These are phyloP conservation scores for Lichenostomus cassidix DNA, from an alignment of 2,113 vertebrate species.

Conservation along the genomic window DNA sequence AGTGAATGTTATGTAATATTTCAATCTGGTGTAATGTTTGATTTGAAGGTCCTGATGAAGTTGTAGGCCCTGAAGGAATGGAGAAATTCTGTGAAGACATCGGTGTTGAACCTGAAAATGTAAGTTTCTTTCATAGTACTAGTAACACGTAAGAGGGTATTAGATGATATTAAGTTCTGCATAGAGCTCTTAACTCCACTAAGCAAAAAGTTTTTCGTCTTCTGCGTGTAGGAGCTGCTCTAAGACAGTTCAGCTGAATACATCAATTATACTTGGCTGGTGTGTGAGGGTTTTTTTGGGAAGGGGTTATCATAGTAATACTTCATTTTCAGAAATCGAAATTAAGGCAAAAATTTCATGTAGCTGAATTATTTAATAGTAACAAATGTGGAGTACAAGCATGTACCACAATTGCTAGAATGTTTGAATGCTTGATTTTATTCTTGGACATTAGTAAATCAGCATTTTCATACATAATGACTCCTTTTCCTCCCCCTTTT, in stretches of 20 bases:
- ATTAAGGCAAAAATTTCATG: neutral
- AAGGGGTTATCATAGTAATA: neutral
- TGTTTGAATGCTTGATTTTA: slow-evolving; percentile 5
- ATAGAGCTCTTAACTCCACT: neutral
- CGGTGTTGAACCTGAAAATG: slow-evolving; percentile 95
- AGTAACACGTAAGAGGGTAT: neutral
- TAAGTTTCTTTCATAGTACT: slow-evolving; percentile 71
- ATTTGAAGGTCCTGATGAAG: slow-evolving; percentile 86
- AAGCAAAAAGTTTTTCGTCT: neutral
- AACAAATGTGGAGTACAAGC: neutral
- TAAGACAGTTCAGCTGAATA: neutral
- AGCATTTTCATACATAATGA: slow-evolving; percentile 7
- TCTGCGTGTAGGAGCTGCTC: neutral
- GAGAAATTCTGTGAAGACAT: slow-evolving; percentile 98
- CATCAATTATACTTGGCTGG: neutral
- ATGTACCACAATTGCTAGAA: neutral
- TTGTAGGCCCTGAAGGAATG: slow-evolving; percentile 95
- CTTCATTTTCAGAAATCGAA: neutral
- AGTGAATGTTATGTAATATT: neutral
- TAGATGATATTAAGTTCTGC: neutral
- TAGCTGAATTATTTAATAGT: neutral
- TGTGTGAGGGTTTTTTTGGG: neutral
- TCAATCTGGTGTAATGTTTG: slow-evolving; percentile 5
- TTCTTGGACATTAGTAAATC: neutral
- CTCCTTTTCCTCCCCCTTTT: neutral